Evolutionary conservation across 2,797 vertebrate genomes (phyloP).

Genomic region (Sebastes flavidus): DNA sequence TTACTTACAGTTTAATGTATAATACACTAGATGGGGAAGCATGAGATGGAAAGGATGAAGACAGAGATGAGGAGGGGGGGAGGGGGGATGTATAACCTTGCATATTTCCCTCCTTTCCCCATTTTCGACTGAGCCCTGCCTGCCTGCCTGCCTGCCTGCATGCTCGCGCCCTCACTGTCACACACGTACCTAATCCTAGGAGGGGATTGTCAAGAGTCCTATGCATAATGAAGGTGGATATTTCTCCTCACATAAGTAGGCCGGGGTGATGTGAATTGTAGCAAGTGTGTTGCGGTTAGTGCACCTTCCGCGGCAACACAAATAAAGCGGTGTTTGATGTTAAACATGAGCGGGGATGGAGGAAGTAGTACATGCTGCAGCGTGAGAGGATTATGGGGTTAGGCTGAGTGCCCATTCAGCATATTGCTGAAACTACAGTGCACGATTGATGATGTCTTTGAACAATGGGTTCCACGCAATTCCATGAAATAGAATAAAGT

Average conservation of each 20-base stretch:
- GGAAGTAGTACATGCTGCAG: slow-evolving; percentile 35
- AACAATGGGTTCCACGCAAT: slow-evolving; percentile 36
- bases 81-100: slow-evolving; percentile 40
- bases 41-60: slow-evolving; percentile 15
- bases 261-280: slow-evolving; percentile 49
- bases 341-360: slow-evolving; percentile 51
- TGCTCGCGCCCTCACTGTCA: slow-evolving; percentile 50
- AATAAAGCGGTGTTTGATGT: slow-evolving; percentile 66
- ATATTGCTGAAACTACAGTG: slow-evolving; percentile 42
- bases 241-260: slow-evolving; percentile 60
- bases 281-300: slow-evolving; percentile 51
- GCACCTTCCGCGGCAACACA: slow-evolving; percentile 36
- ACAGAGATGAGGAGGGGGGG: not conserved
- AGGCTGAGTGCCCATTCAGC: slow-evolving; percentile 67
- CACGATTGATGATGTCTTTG: slow-evolving; percentile 50
- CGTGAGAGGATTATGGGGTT: slow-evolving; percentile 65
- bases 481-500: slow-evolving; percentile 1
- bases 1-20: slow-evolving; percentile 73
- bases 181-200: slow-evolving; percentile 65
- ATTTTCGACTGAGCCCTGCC: slow-evolving; percentile 52
- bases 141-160: not conserved
- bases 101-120: slow-evolving; percentile 48
- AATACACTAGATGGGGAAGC: slow-evolving; percentile 46
- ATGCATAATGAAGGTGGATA: slow-evolving; percentile 72
- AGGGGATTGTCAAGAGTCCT: slow-evolving; percentile 71